phyloP scores from a whole-genome alignment of 1,140 invertebrate genomes.

The Coptotermes formosanus region DNA sequence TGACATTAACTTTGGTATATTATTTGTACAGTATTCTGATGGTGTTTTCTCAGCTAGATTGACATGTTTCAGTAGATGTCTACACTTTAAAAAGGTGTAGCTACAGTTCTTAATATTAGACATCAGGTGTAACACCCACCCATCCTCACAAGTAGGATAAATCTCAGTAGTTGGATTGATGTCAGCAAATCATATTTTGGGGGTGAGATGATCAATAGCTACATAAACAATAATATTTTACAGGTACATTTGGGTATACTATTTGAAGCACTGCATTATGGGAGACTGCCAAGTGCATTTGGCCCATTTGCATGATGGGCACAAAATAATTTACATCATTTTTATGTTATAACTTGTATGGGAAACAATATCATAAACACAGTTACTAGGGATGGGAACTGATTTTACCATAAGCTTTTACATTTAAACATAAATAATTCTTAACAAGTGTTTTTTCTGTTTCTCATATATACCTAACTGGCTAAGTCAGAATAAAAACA shows the following conservation, averaged over 20 bases:
- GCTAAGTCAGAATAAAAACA: no score
- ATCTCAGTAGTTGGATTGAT: not conserved
- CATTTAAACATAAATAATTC: no score
- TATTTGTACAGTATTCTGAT: constrained; percentile 19
- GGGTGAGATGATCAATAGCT: not conserved
- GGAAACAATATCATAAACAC: not conserved
- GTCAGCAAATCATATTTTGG: not conserved
- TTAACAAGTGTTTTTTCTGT: no score
- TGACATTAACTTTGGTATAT: constrained; percentile 14
- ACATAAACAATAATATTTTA: not conserved
- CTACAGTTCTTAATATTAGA: not conserved
- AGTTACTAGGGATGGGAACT: constrained; percentile 3
- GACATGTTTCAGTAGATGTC: constrained; percentile 7
- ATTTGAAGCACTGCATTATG: not conserved
- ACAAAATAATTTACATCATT: not conserved
- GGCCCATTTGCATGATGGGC: not conserved
- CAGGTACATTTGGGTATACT: not conserved
- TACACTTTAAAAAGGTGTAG: not conserved
- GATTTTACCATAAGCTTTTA: not conserved
- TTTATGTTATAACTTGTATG: not conserved
- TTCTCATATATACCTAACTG: no score
- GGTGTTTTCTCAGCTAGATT: constrained; percentile 13
- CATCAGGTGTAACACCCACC: not conserved
- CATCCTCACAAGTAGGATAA: not conserved
- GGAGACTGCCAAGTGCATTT: not conserved